A percentile compares a stretch with the other conserved stretches of the same genome.
These are phyloP conservation scores for Dasyurus viverrinus DNA, from an alignment of 2,113 vertebrate genomes.

Conservation along the genomic window DNA sequence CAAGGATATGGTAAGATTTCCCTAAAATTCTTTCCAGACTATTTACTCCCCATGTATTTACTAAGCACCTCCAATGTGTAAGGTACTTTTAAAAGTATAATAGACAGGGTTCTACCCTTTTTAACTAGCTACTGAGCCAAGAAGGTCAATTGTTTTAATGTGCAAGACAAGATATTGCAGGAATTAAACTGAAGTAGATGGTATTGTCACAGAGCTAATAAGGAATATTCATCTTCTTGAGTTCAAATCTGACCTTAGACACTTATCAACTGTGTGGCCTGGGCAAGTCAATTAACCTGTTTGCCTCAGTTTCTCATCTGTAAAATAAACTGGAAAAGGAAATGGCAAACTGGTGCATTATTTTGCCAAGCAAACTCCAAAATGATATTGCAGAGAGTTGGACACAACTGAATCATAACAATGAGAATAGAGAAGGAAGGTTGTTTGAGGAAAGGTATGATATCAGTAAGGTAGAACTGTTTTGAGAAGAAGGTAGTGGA, in stretches of 20 bases:
- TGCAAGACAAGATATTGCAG: not conserved
- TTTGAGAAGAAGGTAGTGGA: not conserved
- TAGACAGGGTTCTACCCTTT: constrained; percentile 1
- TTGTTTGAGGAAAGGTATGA: not conserved
- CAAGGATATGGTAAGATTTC: not conserved
- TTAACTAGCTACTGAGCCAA: not conserved
- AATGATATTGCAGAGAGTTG: not conserved
- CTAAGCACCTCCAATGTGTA: not conserved
- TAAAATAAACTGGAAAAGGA: not conserved
- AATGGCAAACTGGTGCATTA: not conserved
- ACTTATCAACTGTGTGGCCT: not conserved
- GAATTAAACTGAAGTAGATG: not conserved
- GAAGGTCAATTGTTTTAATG: not conserved
- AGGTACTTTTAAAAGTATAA: not conserved
- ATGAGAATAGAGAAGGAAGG: too few relatives aligned
- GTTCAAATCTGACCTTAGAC: too few relatives aligned
- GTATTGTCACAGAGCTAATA: not conserved
- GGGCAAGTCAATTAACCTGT: not conserved
- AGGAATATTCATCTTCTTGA: not conserved
- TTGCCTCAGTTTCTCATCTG: not conserved
- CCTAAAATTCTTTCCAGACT: not conserved
- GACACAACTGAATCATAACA: not conserved
- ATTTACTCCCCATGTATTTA: not conserved
- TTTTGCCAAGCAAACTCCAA: too few relatives aligned
- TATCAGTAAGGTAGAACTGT: not conserved